Percentiles rank a stretch among this genome's conserved stretches.
phyloP scores from a whole-genome alignment of 2,888 invertebrate genomes.

The Cataglyphis livida region DNA sequence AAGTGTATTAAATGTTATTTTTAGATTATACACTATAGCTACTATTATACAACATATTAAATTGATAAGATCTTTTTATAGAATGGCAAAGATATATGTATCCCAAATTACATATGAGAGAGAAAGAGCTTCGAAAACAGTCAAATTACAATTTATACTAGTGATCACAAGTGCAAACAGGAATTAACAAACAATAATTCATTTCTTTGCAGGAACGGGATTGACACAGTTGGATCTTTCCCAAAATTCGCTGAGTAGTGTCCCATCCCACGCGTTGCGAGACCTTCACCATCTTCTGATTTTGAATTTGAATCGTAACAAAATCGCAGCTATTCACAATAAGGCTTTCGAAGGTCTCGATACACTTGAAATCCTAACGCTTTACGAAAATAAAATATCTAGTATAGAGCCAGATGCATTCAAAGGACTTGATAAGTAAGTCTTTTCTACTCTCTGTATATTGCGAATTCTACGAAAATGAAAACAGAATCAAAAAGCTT shows the following conservation, averaged over 20 bases:
- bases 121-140: background rate
- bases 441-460: slow-evolving; percentile 64
- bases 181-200: slow-evolving; percentile 20
- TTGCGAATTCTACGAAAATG: background rate
- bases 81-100: background rate
- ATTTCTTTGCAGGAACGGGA: slow-evolving; percentile 89
- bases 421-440: slow-evolving; percentile 94
- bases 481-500: background rate
- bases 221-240: slow-evolving; percentile 96
- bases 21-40: no score
- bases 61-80: background rate
- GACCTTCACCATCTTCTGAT: slow-evolving; percentile 94
- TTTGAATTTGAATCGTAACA: slow-evolving; percentile 95
- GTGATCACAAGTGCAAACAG: background rate
- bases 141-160: background rate
- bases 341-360: slow-evolving; percentile 95
- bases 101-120: background rate
- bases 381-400: slow-evolving; percentile 94
- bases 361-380: slow-evolving; percentile 93
- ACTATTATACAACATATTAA: background rate
- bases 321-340: slow-evolving; percentile 92
- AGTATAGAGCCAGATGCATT: slow-evolving; percentile 94
- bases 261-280: slow-evolving; percentile 93
- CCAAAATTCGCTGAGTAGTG: slow-evolving; percentile 92
- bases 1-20: background rate